A percentile compares a stretch with the other conserved stretches of the same genome.
phyloP scores from a whole-genome alignment of 1,140 invertebrate species.

The Acromyrmex heyeri region DNA sequence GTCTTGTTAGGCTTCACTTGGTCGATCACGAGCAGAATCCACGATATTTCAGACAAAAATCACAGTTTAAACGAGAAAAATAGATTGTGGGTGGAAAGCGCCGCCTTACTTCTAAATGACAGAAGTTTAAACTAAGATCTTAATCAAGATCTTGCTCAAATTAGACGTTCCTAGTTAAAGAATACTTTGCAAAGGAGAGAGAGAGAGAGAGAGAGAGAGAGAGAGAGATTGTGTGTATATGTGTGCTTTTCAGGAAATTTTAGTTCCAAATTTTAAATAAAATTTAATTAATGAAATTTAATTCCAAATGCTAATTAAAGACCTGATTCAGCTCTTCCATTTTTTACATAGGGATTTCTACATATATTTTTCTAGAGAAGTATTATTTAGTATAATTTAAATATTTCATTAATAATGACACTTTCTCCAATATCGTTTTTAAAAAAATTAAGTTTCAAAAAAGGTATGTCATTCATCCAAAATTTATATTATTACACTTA shows the following conservation, averaged over 20 bases:
- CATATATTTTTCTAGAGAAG: neutral
- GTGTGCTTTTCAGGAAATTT: neutral
- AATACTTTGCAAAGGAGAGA: neutral
- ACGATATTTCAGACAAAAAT: constrained; percentile 19
- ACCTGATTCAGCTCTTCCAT: neutral
- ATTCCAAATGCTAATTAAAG: neutral
- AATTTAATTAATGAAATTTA: neutral
- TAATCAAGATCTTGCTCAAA: neutral
- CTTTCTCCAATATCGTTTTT: neutral
- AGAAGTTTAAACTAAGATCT: neutral
- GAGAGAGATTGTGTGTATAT: neutral
- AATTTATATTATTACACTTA: neutral
- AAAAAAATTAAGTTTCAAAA: neutral
- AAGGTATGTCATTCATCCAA: neutral
- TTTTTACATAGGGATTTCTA: neutral
- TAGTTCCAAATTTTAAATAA: neutral
- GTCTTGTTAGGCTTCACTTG: constrained; percentile 70
- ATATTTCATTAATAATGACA: neutral
- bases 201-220: neutral
- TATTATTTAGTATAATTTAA: constrained; percentile 6
- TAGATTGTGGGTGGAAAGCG: neutral
- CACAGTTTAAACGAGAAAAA: neutral
- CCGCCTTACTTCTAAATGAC: neutral
- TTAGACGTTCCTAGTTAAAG: neutral
- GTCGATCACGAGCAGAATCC: neutral